Percentiles rank a stretch among this genome's conserved stretches.
phyloP scores from a whole-genome alignment of 1,140 invertebrate species.

The Eumaeus atala region DNA sequence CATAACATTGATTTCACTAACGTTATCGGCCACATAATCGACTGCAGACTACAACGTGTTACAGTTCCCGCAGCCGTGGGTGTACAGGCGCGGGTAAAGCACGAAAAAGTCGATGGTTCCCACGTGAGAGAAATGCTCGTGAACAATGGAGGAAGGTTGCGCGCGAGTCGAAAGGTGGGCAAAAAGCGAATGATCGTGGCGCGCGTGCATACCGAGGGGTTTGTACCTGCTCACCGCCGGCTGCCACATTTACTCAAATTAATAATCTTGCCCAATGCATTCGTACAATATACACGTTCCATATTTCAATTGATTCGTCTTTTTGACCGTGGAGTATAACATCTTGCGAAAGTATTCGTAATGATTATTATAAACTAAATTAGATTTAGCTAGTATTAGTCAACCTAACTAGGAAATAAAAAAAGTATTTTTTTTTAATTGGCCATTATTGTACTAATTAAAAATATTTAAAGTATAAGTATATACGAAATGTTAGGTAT shows the following conservation, averaged over 20 bases:
- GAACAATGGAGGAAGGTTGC: constrained; percentile 62
- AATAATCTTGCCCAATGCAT: no score
- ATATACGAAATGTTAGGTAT: no score
- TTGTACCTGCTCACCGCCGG: constrained; percentile 56
- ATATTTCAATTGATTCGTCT: no score
- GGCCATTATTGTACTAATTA: no score
- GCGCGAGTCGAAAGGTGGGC: constrained; percentile 68
- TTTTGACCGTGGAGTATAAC: no score
- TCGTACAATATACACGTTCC: no score
- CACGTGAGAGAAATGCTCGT: constrained; percentile 64
- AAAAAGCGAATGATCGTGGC: constrained; percentile 70
- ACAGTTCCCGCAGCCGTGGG: constrained; percentile 29
- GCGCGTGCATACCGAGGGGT: constrained; percentile 26
- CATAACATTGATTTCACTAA: constrained; percentile 36
- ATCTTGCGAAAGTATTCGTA: no score
- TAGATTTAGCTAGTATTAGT: no score
- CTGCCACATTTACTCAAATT: constrained; percentile 49
- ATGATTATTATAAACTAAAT: no score
- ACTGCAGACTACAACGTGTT: constrained; percentile 46
- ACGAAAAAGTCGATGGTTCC: constrained; percentile 55
- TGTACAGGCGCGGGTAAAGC: constrained; percentile 50
- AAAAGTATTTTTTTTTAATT: no score
- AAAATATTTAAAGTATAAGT: no score
- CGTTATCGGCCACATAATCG: constrained; percentile 24
- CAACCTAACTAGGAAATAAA: no score